Evolutionary conservation across 2,113 vertebrate species (phyloP).

Genomic region (Grammomys surdaster): DNA sequence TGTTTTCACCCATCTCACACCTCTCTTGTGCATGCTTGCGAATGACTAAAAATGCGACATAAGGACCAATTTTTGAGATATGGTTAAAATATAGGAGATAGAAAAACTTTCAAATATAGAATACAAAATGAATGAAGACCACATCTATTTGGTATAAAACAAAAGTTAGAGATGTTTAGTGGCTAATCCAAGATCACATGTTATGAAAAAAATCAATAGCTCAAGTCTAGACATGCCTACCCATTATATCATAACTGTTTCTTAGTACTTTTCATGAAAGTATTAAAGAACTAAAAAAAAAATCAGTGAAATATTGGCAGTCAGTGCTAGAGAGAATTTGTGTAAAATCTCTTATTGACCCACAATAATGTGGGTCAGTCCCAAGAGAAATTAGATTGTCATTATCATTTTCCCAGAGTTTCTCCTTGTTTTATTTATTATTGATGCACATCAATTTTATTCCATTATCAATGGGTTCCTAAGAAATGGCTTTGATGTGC

Average conservation of each 20-base stretch:
- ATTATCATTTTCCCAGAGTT: neutral
- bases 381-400: neutral
- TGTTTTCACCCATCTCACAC: neutral
- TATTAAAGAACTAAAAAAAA: neutral
- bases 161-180: neutral
- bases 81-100: neutral
- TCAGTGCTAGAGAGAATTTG: neutral
- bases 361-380: neutral
- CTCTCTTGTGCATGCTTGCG: neutral
- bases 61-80: neutral
- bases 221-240: neutral
- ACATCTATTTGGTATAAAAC: neutral
- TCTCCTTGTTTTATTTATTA: neutral
- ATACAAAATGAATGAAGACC: neutral
- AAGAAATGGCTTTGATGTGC: neutral
- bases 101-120: neutral
- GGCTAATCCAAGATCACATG: neutral
- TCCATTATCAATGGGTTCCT: neutral
- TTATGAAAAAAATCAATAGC: neutral
- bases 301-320: neutral
- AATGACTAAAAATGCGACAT: neutral
- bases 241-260: neutral
- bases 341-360: too few species aligned
- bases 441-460: neutral
- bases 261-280: neutral